These are phyloP conservation scores for Trachythela sp. DNA, from an alignment of 64 coral and sea anemone species.

Conservation along the genomic window DNA sequence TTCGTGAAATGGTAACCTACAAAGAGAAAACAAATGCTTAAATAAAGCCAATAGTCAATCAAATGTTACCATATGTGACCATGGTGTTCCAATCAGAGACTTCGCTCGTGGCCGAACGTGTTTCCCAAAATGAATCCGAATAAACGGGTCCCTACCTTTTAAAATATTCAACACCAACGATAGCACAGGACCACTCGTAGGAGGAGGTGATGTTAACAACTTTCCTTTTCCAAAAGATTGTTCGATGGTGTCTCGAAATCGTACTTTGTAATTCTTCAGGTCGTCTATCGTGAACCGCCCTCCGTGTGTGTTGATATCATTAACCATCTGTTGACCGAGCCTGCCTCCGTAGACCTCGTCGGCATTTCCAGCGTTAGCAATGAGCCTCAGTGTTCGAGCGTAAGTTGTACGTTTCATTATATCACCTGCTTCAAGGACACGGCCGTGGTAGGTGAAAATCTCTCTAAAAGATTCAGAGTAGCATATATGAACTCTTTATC, in stretches of 20 bases:
- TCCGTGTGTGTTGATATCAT: slow-evolving; percentile 68
- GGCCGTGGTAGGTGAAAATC: slow-evolving; percentile 61
- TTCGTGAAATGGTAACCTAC: slow-evolving; percentile 73
- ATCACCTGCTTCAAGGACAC: slow-evolving; percentile 77
- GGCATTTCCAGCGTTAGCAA: slow-evolving; percentile 69
- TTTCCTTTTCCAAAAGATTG: slow-evolving; percentile 63
- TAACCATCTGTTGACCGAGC: slow-evolving; percentile 62
- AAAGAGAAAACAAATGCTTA: background rate
- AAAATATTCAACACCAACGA: slow-evolving; percentile 80
- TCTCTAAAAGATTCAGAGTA: slow-evolving; percentile 28
- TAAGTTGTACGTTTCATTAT: slow-evolving; percentile 65
- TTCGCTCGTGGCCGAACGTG: too few relatives aligned
- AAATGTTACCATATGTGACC: too few relatives aligned
- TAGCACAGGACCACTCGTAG: slow-evolving; percentile 86
- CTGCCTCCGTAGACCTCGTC: slow-evolving; percentile 69
- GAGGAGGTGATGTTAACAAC: slow-evolving; percentile 69
- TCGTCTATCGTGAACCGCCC: slow-evolving; percentile 68
- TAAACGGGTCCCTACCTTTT: slow-evolving; percentile 66
- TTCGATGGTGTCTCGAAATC: slow-evolving; percentile 43
- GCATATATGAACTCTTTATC: background rate
- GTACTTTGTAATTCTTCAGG: slow-evolving; percentile 78
- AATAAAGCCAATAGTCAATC: background rate
- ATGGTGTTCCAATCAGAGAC: too few relatives aligned
- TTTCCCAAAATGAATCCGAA: too few relatives aligned
- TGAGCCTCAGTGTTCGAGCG: slow-evolving; percentile 62